Percentiles rank a stretch among this genome's conserved stretches.
Conservation (phyloP, 92 coral and sea anemone genomes). For the Muricea muricata region DNA sequence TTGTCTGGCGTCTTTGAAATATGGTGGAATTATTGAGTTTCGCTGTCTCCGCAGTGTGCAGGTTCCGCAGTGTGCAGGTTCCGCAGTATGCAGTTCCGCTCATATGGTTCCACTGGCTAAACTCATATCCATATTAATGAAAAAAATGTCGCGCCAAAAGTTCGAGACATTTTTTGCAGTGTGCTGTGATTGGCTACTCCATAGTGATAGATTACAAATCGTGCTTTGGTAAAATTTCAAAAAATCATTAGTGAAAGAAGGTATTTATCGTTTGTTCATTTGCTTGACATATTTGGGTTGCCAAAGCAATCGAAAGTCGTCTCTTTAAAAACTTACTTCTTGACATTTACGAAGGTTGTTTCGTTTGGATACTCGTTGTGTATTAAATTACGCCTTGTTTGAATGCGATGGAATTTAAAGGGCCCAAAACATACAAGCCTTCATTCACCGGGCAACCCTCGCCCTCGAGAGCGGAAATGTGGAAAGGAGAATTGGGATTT, state of each 20-base stretch:
- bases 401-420: conserved; percentile 67
- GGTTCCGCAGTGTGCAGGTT: too few species aligned
- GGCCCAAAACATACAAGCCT: conserved; percentile 89
- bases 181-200: conserved; percentile 24
- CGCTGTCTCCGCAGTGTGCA: too few species aligned
- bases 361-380: neutral
- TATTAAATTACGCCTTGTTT: neutral
- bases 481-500: conserved; percentile 84
- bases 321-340: neutral
- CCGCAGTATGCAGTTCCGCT: too few species aligned
- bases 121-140: too few species aligned
- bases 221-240: neutral
- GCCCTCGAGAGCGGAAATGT: conserved; percentile 88
- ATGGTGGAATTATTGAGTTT: too few species aligned
- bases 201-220: conserved; percentile 14
- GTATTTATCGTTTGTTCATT: neutral
- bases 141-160: neutral
- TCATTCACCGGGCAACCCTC: conserved; percentile 79
- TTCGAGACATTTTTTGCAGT: neutral
- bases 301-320: neutral
- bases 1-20: too few species aligned
- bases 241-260: conserved; percentile 2
- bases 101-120: too few species aligned
- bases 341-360: neutral
- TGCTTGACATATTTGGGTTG: neutral